These are phyloP conservation scores for Periophthalmodon schlosseri DNA, from an alignment of 2,113 vertebrate genomes.

Conservation along the genomic window DNA sequence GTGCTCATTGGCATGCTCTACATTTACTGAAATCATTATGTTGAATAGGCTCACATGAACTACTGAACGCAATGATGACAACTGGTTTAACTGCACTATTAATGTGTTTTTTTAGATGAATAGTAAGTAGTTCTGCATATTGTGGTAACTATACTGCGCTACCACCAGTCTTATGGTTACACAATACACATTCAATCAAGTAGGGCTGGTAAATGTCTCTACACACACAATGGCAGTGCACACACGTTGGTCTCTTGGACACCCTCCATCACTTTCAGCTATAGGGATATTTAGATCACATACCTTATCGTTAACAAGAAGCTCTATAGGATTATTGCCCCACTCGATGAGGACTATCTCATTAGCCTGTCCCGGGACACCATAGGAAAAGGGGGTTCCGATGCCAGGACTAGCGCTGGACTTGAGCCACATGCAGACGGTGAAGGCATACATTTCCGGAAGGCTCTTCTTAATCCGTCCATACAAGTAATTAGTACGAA, in stretches of 20 bases:
- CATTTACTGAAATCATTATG: slow-evolving; percentile 3
- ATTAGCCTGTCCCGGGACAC: slow-evolving; percentile 94
- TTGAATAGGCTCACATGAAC: neutral
- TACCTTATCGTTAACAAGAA: slow-evolving; percentile 98
- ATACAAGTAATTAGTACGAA: slow-evolving; percentile 96
- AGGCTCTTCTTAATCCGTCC: slow-evolving; percentile 95
- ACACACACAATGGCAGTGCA: neutral
- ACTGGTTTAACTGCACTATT: neutral
- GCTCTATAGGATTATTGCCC: slow-evolving; percentile 97
- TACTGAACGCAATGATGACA: too few relatives aligned
- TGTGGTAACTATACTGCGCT: too few relatives aligned
- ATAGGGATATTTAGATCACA: slow-evolving; percentile 2
- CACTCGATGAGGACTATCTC: slow-evolving; percentile 98
- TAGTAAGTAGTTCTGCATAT: too few relatives aligned
- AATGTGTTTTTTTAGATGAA: too few relatives aligned
- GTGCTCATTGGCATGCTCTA: slow-evolving; percentile 28
- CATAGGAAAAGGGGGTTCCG: slow-evolving; percentile 95
- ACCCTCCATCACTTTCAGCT: too few relatives aligned
- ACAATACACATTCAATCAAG: neutral
- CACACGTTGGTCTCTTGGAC: neutral
- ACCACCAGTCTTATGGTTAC: too few relatives aligned
- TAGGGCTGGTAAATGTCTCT: neutral
- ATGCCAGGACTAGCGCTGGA: slow-evolving; percentile 92
- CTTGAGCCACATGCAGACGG: slow-evolving; percentile 96
- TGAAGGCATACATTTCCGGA: slow-evolving; percentile 95